Percentiles rank a stretch among this genome's conserved stretches.
Conservation (phyloP, 1,140 invertebrate genomes). For the Heliconius congener region DNA sequence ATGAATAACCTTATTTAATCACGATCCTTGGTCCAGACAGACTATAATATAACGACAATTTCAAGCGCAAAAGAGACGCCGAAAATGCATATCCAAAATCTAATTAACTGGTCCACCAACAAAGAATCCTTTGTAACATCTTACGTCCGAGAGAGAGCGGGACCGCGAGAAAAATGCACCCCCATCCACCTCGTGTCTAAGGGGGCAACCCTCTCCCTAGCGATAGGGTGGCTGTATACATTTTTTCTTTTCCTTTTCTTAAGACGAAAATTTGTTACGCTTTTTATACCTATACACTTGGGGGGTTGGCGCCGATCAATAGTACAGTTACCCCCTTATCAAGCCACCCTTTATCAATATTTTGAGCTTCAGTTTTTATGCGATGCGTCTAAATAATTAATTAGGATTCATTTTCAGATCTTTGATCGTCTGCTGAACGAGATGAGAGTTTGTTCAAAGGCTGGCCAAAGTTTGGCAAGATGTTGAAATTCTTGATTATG, state of each 20-base stretch:
- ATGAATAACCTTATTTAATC: not conserved
- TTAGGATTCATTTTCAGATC: constrained; percentile 41
- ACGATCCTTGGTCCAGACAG: constrained; percentile 17
- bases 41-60: constrained; percentile 18
- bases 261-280: constrained; percentile 82
- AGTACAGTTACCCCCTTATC: constrained; percentile 59
- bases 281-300: constrained; percentile 78
- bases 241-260: constrained; percentile 82
- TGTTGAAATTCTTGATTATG: constrained; percentile 5
- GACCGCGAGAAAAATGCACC: constrained; percentile 70
- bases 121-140: constrained; percentile 78
- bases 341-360: constrained; percentile 78
- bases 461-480: not conserved
- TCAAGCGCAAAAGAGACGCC: constrained; percentile 35
- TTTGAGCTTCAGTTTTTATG: constrained; percentile 74
- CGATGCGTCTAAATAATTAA: constrained; percentile 69
- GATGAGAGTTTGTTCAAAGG: constrained; percentile 5
- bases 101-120: constrained; percentile 72
- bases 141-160: constrained; percentile 64
- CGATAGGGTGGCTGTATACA: constrained; percentile 74
- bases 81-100: constrained; percentile 70
- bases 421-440: not conserved
- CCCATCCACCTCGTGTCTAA: constrained; percentile 41
- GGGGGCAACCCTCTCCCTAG: constrained; percentile 45
- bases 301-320: constrained; percentile 68